A percentile compares a stretch with the other conserved stretches of the same genome.
Evolutionary conservation across 2,113 vertebrate genomes (phyloP).

Genomic region (Indri indri): DNA sequence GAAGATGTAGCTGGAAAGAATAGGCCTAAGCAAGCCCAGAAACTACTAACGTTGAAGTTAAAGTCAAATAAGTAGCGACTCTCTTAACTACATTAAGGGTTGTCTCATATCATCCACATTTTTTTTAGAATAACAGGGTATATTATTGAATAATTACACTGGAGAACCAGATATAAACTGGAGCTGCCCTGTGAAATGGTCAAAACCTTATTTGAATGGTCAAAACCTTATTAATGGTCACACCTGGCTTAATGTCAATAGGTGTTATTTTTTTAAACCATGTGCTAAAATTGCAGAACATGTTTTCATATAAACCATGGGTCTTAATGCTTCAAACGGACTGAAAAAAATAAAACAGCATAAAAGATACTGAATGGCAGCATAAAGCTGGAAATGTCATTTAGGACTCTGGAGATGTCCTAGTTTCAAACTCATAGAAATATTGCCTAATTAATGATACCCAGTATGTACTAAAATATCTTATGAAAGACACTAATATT

Average conservation of each 20-base stretch:
- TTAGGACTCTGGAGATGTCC: slow-evolving; percentile 78
- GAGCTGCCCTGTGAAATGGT: background rate
- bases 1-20: background rate
- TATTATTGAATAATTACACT: background rate
- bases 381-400: slow-evolving; percentile 82
- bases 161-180: background rate
- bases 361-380: slow-evolving; percentile 68
- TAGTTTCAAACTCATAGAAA: slow-evolving; percentile 75
- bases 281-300: slow-evolving; percentile 35
- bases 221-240: background rate
- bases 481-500: slow-evolving; percentile 81
- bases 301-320: slow-evolving; percentile 68
- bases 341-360: slow-evolving; percentile 47
- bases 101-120: background rate
- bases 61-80: background rate
- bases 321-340: slow-evolving; percentile 74
- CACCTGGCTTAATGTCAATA: background rate
- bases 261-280: slow-evolving; percentile 43
- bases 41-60: background rate
- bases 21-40: background rate
- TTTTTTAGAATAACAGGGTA: background rate
- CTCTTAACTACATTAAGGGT: background rate
- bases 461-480: slow-evolving; percentile 71
- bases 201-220: background rate
- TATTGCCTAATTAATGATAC: slow-evolving; percentile 80